Conservation (phyloP, 2,888 invertebrate species). For the Habroteleia sp. region DNA sequence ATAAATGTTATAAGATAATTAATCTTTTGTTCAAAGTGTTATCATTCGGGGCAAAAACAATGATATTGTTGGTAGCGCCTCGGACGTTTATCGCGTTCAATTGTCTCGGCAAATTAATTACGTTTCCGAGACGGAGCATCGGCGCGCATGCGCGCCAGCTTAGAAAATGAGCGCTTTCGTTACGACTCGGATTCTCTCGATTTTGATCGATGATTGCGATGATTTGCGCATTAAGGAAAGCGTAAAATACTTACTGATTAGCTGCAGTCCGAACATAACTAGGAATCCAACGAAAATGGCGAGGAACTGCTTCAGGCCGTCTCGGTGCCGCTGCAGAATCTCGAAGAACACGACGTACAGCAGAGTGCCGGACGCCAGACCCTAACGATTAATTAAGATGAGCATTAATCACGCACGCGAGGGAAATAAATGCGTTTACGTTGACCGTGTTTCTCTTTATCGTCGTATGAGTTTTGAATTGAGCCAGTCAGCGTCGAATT, state of each 20-base stretch:
- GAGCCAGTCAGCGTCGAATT: not conserved
- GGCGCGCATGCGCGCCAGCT: too few relatives aligned
- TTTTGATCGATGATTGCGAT: too few relatives aligned
- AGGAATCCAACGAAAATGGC: constrained; percentile 87
- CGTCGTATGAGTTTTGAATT: too few relatives aligned
- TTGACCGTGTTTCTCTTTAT: too few relatives aligned
- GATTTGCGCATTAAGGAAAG: constrained; percentile 17
- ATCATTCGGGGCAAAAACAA: constrained; percentile 15
- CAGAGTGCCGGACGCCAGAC: constrained; percentile 94
- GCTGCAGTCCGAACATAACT: constrained; percentile 87
- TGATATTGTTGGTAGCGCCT: not conserved
- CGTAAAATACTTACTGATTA: constrained; percentile 82
- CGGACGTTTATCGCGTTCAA: not conserved
- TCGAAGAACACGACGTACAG: constrained; percentile 98
- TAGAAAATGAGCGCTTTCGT: constrained; percentile 11
- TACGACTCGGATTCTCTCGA: too few relatives aligned
- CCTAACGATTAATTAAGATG: too few relatives aligned
- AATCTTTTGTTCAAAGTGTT: constrained; percentile 14
- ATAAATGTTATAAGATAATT: constrained; percentile 25
- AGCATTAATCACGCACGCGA: too few relatives aligned
- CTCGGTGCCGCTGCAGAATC: constrained; percentile 86
- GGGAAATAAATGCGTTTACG: too few relatives aligned
- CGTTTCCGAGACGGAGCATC: not conserved
- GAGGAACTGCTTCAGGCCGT: constrained; percentile 85
- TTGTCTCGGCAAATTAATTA: constrained; percentile 13